Base-by-base conservation (phyloP, 2,888 invertebrate genomes). In the Eurytoma adleriae region DNA sequence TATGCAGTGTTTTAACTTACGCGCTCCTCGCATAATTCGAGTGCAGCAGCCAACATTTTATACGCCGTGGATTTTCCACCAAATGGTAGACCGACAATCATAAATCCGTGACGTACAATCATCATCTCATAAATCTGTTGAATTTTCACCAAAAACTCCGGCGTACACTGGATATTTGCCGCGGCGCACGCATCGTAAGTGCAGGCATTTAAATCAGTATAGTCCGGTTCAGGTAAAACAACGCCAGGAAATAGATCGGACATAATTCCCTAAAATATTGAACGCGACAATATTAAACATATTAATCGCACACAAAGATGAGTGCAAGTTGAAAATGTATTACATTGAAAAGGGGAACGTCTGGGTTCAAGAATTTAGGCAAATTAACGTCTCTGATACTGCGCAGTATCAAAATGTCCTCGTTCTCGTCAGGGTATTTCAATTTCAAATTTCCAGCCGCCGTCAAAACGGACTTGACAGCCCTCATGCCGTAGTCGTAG, bases 81-180 rank as follows among this genome's bases (percentile, higher is more conserved):
- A 83, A 93, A 93, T 0, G 94, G 92, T 54, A 86, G 83, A 2
- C 94, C 94, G n/a, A 94, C 93, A 82, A 94, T 91, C 93, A 94
- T 93, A 85, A 94, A 93, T 24, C 93, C 93, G 86, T 94, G 93
- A 76, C 93, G 87, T 10, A 94, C 93, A 62, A 93, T 92, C 93
- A 94, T 93, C 93, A 93, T 93, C 86, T 93, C 93, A 84, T 92
- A 93, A 56, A 93, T 92, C 86, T 94, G 93, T 57, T 93, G 92
- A 57, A 94, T 91, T 88, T 94, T 93, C 77, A 92, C 92, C 52
- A 93, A 85, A 88, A 94, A 94, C 83, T 91, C 90, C 13, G 91
- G 87, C 0, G 95, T 96, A 81, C 96, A 95, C 90, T 98, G 97
- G 48, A 98, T 92, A 87, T 98, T 98, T 73, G 94, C 93, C 20